Conservation (phyloP, 1,140 invertebrate genomes). For the Pachyrhynchus sulphureomaculatus region DNA sequence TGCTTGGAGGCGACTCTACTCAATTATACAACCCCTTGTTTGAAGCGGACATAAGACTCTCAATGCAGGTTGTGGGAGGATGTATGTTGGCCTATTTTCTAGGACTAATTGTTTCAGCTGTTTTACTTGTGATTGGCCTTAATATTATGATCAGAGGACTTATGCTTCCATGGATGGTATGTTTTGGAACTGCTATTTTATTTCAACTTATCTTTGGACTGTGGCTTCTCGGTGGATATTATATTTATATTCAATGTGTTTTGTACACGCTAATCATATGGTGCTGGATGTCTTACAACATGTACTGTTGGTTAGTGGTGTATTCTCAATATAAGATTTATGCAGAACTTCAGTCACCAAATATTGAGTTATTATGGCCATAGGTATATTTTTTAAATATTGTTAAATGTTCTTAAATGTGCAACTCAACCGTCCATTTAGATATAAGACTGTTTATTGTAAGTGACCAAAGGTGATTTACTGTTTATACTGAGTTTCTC, state of each 20-base stretch:
- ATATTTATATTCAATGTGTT: slow-evolving; percentile 81
- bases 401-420: too few species aligned
- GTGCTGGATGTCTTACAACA: slow-evolving; percentile 80
- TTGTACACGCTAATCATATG: slow-evolving; percentile 73
- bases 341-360: slow-evolving; percentile 77
- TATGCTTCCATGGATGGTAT: slow-evolving; percentile 77
- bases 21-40: slow-evolving; percentile 85
- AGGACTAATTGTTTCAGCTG: slow-evolving; percentile 63
- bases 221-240: slow-evolving; percentile 83
- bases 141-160: slow-evolving; percentile 69
- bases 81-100: slow-evolving; percentile 75
- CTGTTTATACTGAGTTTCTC: too few species aligned
- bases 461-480: too few species aligned
- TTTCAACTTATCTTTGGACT: slow-evolving; percentile 80
- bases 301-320: slow-evolving; percentile 84
- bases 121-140: slow-evolving; percentile 65
- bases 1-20: slow-evolving; percentile 80
- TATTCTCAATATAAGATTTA: slow-evolving; percentile 77
- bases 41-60: slow-evolving; percentile 77
- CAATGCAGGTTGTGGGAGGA: slow-evolving; percentile 70
- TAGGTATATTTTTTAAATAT: slow-evolving; percentile 50
- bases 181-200: slow-evolving; percentile 67
- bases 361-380: slow-evolving; percentile 74
- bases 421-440: too few species aligned
- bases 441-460: too few species aligned